phyloP scores from a whole-genome alignment of 2,888 invertebrate genomes.

The Trissoscelio sp. region DNA sequence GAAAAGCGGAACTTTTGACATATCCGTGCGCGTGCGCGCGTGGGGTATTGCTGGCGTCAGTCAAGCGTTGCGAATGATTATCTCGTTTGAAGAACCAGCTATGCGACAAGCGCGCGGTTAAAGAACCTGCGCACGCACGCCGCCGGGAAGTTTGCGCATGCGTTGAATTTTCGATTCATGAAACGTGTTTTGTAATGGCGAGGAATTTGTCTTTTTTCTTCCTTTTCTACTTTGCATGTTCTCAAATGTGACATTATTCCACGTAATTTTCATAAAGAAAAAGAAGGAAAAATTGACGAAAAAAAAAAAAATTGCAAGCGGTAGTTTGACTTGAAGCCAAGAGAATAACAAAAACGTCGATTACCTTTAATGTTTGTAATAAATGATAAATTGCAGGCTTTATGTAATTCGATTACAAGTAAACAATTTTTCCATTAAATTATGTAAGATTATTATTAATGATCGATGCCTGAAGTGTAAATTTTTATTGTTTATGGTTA shows the following conservation, averaged over 20 bases:
- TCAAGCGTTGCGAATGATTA: conserved; percentile 36
- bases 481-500: not conserved
- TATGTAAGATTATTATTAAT: conserved; percentile 1
- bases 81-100: conserved; percentile 34
- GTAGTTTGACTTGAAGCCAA: not conserved
- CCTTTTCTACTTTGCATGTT: conserved; percentile 3
- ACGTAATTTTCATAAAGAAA: conserved; percentile 3
- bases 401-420: not conserved
- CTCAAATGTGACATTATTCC: conserved; percentile 5
- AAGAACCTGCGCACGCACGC: conserved; percentile 25
- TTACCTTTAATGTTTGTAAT: not conserved
- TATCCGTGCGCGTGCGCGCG: conserved; percentile 8
- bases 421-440: not conserved
- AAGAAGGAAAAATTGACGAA: not conserved
- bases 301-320: not conserved
- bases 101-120: conserved; percentile 4
- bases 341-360: not conserved
- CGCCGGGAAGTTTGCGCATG: conserved; percentile 30
- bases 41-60: conserved; percentile 20
- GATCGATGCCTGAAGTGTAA: not conserved
- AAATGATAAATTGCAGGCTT: conserved; percentile 1
- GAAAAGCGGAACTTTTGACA: conserved; percentile 50
- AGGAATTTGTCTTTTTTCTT: conserved; percentile 16
- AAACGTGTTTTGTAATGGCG: conserved; percentile 31
- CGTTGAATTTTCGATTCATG: conserved; percentile 39